Evolutionary conservation across 2,113 vertebrate species (phyloP), one percentile per base, ranked within the genome.

Genomic region (Pachyramphus minor): DNA sequence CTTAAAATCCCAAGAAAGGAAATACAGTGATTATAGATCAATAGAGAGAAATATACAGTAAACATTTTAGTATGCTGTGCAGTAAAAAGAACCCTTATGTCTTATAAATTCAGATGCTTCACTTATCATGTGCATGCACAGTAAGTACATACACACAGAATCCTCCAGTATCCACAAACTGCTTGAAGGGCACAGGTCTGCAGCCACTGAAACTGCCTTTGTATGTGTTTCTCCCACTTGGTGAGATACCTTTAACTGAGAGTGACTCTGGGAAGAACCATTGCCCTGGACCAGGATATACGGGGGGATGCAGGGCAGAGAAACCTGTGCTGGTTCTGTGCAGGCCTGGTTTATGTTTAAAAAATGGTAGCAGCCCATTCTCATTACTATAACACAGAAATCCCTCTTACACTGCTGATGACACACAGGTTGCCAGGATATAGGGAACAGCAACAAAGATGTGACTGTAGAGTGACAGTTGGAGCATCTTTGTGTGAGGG

Each of bases 1-100:
- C 45, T 77, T 92, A 50, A 93, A 92, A 77, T 93, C 83, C 35
- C 60, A 75, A 67, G 91, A 83, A 92, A 90, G 35, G 24, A 93
- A 81, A 73, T 49, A 69, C 58, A 73, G 77, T 71, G 20, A 67
- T 80, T 93, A 63, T 82, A 89, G 64, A 71, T 76, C 60, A 92
- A 62, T 49, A 75, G 75, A 90, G 75, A 93, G 80, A 89, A 56
- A 75, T 79, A 75, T 2, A 41, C 28, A 73, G 37, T 41, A 91
- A 94, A 64, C 0, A 4, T 45, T 58, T 84, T 44, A 50, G 49
- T 63, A 33, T 27, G 62, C 12, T 91, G 35, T 79, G 62, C 44
- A 87, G 62, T 82, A 53, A 75, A 81, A 87, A 64, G 80, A 76
- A 21, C 41, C 53, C 62, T 79, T 21, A 7, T 84, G 52, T 50